Percentiles rank a stretch among this genome's conserved stretches.
Evolutionary conservation across 2,113 vertebrate genomes (phyloP).

Genomic region (Nothoprocta perdicaria): DNA sequence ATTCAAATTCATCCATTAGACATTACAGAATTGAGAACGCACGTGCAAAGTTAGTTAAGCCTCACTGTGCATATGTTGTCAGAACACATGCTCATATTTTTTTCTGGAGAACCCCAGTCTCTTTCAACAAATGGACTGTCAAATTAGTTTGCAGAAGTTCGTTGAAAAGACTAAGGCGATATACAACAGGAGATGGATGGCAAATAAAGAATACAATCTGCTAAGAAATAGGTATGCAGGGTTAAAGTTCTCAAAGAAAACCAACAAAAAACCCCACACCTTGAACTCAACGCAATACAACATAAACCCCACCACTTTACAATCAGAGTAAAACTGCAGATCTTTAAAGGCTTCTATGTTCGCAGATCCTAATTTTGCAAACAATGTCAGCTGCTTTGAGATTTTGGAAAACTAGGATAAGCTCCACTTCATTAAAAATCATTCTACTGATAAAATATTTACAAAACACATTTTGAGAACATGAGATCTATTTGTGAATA

Average conservation of each 20-base stretch:
- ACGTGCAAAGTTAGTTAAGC: neutral
- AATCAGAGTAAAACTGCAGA: neutral
- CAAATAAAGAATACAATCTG: neutral
- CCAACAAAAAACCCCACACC: too few species aligned
- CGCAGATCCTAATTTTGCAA: neutral
- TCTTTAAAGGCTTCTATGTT: neutral
- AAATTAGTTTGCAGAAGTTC: neutral
- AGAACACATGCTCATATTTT: neutral
- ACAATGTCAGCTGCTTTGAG: neutral
- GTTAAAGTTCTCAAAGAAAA: neutral
- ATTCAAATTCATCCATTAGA: neutral
- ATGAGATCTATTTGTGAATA: neutral
- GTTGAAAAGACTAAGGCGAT: neutral
- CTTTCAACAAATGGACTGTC: neutral
- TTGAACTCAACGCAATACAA: neutral
- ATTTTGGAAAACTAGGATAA: neutral
- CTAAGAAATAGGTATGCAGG: neutral
- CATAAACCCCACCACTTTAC: neutral
- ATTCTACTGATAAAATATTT: neutral
- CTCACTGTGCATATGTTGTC: neutral
- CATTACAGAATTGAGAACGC: neutral
- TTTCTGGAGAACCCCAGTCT: neutral
- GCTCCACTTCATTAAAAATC: neutral
- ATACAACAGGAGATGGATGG: neutral
- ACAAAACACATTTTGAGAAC: neutral